Conservation (phyloP, 2,888 invertebrate species). For the Cryptocephalus primarius region DNA sequence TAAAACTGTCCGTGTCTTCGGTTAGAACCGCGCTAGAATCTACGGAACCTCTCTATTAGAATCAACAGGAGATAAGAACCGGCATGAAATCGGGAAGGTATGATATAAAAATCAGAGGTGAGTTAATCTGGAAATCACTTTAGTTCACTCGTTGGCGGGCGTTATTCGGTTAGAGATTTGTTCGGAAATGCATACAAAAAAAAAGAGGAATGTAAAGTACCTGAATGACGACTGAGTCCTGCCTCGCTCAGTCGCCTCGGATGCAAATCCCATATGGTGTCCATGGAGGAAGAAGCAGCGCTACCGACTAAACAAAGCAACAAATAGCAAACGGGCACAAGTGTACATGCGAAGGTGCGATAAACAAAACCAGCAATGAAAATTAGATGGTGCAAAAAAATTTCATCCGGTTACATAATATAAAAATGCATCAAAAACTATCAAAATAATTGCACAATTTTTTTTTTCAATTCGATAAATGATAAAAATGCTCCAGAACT, state of each 20-base stretch:
- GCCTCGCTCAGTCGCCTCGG: conserved; percentile 65
- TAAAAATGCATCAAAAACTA: neutral
- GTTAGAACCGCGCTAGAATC: conserved; percentile 77
- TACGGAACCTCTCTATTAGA: conserved; percentile 28
- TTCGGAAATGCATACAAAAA: too few species aligned
- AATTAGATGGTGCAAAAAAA: conserved; percentile 3
- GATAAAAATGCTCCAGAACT: too few species aligned
- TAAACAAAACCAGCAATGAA: conserved; percentile 1
- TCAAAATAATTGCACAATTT: too few species aligned
- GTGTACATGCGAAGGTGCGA: conserved; percentile 1
- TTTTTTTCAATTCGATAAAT: too few species aligned
- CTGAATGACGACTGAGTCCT: conserved; percentile 64
- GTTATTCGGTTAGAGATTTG: too few species aligned
- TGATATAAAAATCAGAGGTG: too few species aligned
- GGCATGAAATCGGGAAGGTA: too few species aligned
- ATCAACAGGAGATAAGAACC: too few species aligned
- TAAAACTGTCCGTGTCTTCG: conserved; percentile 89
- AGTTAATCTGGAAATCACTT: too few species aligned
- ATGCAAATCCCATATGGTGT: conserved; percentile 62
- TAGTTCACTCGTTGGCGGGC: too few species aligned
- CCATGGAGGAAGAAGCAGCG: conserved; percentile 56
- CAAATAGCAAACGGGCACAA: conserved; percentile 12
- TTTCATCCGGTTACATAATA: neutral
- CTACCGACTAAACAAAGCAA: conserved; percentile 42
- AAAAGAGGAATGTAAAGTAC: conserved; percentile 36